Conservation (phyloP, 2,113 vertebrate genomes). For the Burhinus oedicnemus region DNA sequence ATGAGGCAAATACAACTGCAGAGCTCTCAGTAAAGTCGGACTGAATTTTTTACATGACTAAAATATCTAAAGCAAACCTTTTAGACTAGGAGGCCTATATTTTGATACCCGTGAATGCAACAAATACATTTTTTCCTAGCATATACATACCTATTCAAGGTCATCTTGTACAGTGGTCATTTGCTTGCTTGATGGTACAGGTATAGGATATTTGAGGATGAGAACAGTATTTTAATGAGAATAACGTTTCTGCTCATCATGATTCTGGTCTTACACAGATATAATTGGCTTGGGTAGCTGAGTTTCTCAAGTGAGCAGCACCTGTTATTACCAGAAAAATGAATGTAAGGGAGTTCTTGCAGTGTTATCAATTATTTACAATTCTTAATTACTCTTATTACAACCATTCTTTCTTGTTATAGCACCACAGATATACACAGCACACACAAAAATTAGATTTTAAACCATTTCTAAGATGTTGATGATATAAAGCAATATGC, state of each 20-base stretch:
- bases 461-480: neutral
- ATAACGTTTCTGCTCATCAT: neutral
- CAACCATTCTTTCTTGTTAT: neutral
- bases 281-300: neutral
- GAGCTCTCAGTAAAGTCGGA: neutral
- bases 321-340: neutral
- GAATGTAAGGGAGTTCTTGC: neutral
- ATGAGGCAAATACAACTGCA: neutral
- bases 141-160: neutral
- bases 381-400: constrained; percentile 1
- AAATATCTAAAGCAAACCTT: neutral
- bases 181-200: neutral
- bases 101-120: neutral
- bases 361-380: neutral
- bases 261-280: neutral
- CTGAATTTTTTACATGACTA: neutral
- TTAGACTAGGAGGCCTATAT: neutral
- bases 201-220: neutral
- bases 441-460: neutral
- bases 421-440: neutral
- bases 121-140: neutral
- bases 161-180: neutral
- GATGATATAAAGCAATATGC: neutral
- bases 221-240: neutral
- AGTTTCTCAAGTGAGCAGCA: neutral